Conservation (phyloP, 2,113 vertebrate genomes). For the Pampusana beccarii region DNA sequence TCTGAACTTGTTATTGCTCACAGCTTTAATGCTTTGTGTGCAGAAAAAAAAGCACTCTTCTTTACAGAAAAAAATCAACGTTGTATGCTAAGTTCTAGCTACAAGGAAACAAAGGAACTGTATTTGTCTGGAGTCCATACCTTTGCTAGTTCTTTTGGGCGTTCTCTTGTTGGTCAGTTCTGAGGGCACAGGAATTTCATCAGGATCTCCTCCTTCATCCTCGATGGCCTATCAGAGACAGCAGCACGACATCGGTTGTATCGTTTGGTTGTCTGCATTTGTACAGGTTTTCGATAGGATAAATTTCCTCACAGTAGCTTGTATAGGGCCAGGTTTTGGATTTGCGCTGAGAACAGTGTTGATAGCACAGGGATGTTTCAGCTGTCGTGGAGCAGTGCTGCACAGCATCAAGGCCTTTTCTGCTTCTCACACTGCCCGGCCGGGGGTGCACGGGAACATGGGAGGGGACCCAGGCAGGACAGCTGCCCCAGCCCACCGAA, state of each 20-base stretch:
- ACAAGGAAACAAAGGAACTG: not conserved
- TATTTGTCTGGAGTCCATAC: constrained; percentile 45
- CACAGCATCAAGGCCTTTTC: not conserved
- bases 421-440: not conserved
- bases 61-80: not conserved
- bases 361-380: not conserved
- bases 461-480: not conserved
- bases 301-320: not conserved
- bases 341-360: not conserved
- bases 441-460: accelerated
- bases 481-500: not conserved
- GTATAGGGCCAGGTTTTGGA: not conserved
- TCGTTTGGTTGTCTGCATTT: not conserved
- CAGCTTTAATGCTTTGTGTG: not conserved
- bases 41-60: not conserved
- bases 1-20: not conserved
- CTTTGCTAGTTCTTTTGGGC: constrained; percentile 85
- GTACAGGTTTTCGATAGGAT: not conserved
- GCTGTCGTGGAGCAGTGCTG: not conserved
- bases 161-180: constrained; percentile 83
- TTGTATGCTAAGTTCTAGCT: not conserved
- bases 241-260: not conserved
- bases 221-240: constrained; percentile 86
- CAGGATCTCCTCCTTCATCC: constrained; percentile 95
- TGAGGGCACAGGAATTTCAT: constrained; percentile 84